A percentile compares a stretch with the other conserved stretches of the same genome.
Evolutionary conservation across 2,797 vertebrate genomes (phyloP).

Genomic region (Poecile montanus): DNA sequence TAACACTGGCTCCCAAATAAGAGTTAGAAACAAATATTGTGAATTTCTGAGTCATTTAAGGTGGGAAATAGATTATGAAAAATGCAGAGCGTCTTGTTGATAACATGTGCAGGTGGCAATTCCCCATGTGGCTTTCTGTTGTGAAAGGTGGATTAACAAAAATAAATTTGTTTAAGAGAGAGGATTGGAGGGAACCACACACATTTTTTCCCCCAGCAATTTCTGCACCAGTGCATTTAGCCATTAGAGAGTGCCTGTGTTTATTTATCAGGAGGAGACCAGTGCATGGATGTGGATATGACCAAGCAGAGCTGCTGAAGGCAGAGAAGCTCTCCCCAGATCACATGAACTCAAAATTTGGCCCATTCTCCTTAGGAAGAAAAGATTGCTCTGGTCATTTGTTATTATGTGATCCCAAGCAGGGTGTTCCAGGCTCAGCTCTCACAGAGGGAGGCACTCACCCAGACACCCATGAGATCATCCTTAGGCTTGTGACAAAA

Average conservation of each 20-base stretch:
- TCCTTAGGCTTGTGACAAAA: not conserved
- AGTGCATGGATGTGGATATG: not conserved
- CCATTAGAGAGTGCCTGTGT: not conserved
- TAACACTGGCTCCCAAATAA: not conserved
- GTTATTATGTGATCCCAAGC: not conserved
- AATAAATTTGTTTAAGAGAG: not conserved
- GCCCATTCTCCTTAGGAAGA: not conserved
- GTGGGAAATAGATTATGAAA: not conserved
- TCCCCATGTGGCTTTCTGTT: not conserved
- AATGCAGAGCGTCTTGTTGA: not conserved
- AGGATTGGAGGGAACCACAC: not conserved
- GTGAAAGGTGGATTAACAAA: not conserved
- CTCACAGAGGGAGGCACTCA: not conserved
- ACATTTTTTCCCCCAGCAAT: rapidly evolving
- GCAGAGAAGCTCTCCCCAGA: not conserved
- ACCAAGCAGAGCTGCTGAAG: not conserved
- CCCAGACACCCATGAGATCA: not conserved
- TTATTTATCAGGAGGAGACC: not conserved
- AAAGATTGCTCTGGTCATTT: not conserved
- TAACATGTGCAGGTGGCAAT: not conserved
- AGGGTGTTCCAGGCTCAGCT: not conserved
- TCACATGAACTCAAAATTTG: not conserved
- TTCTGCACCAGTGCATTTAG: not conserved
- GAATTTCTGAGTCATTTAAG: not conserved
- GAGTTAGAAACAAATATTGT: not conserved